Evolutionary conservation across 2,113 vertebrate species (phyloP).

Genomic region (Macrotis lagotis): DNA sequence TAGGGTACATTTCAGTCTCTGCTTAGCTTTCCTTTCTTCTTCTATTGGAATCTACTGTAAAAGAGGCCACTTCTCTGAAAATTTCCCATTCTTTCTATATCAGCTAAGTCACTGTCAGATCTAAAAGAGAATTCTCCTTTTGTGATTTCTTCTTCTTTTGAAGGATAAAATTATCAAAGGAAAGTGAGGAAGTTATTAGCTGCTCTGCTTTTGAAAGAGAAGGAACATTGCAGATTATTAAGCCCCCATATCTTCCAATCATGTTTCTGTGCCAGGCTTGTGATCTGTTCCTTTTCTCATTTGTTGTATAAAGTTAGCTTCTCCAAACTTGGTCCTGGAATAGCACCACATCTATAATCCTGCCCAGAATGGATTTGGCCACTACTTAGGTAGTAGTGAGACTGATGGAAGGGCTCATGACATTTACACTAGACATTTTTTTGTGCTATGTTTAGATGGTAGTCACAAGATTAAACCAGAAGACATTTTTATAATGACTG

Average conservation of each 20-base stretch:
- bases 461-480: slow-evolving; percentile 26
- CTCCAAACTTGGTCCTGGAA: not conserved
- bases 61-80: not conserved
- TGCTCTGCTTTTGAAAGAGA: not conserved
- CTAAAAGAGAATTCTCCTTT: not conserved
- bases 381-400: not conserved
- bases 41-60: not conserved
- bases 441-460: slow-evolving; percentile 24
- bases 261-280: not conserved
- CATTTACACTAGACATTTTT: slow-evolving; percentile 11
- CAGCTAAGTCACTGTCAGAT: not conserved
- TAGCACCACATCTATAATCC: not conserved
- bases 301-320: not conserved
- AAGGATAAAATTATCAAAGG: not conserved
- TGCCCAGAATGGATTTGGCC: not conserved
- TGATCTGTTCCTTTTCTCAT: not conserved
- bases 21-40: not conserved
- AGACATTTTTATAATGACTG: slow-evolving; percentile 41
- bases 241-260: not conserved
- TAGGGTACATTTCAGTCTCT: not conserved
- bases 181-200: not conserved
- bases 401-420: not conserved
- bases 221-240: not conserved
- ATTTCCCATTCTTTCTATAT: not conserved
- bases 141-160: not conserved